Evolutionary conservation across 1,140 invertebrate species (phyloP).

Genomic region (Berghia stephanieae): DNA sequence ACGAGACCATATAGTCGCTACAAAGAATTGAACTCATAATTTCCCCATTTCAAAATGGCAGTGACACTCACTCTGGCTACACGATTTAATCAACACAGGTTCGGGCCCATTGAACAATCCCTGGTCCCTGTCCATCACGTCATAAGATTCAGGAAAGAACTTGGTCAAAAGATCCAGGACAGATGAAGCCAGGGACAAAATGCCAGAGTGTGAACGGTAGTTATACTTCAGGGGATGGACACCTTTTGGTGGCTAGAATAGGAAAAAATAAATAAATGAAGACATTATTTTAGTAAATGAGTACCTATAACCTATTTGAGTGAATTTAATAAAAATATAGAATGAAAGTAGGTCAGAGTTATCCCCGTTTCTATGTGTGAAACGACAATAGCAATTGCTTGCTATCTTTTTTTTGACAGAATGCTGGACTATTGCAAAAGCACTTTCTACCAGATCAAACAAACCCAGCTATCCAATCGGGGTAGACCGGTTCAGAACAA

Average conservation of each 20-base stretch:
- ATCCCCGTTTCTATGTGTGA: too few species aligned
- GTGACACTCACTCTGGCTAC: conserved; percentile 40
- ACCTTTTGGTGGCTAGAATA: conserved; percentile 36
- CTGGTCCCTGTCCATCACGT: conserved; percentile 56
- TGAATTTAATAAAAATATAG: background rate
- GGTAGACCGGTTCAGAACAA: too few species aligned
- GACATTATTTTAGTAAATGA: background rate
- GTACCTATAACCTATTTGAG: background rate
- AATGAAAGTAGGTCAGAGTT: too few species aligned
- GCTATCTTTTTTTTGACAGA: too few species aligned
- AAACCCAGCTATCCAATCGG: too few species aligned
- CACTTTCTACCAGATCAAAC: too few species aligned
- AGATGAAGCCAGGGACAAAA: conserved; percentile 57
- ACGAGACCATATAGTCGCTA: too few species aligned
- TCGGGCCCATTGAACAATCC: conserved; percentile 58
- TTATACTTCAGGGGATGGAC: conserved; percentile 61
- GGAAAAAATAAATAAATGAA: background rate
- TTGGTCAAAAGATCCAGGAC: conserved; percentile 58
- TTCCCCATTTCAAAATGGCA: too few species aligned
- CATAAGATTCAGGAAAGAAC: conserved; percentile 63
- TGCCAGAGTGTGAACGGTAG: conserved; percentile 60
- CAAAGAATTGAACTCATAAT: too few species aligned
- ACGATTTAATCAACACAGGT: conserved; percentile 59
- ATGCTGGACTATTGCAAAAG: too few species aligned
- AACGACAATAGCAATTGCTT: too few species aligned